Evolutionary conservation across 1,140 invertebrate genomes (phyloP), one percentile per base, ranked within the genome.

Genomic region (Steinernema feltiae): DNA sequence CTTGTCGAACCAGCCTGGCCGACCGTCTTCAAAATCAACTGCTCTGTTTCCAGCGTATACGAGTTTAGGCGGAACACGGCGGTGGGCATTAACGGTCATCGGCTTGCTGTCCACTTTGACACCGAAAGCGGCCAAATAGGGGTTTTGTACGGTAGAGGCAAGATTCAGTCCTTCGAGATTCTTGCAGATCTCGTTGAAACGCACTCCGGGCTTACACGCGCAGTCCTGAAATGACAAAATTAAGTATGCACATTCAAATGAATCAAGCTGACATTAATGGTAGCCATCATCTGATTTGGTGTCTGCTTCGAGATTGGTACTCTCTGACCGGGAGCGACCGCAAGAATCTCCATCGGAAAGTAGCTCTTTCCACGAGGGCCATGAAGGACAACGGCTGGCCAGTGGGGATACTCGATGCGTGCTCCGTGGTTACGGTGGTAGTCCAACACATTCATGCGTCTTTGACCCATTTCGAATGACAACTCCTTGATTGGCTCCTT

Each of bases 281-380:
- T 63, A 3, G 12, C 53, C 2, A 3, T 27, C 53, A 63, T 63
- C 35, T 48, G 73, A 27, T 71, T 18, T 2, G 48, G 48, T 7
- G 31, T 69, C 35, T 72, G 73, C 73, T 74, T 74, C 7, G 29
- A 32, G n/a, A 70, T 74, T n/a, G 73, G 73, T 24, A 74, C 73
- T 1, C 73, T 2, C 35, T 74, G 73, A n/a, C 69, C 29, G 1
- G 21, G 73, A 15, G 63, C 27, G 24, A 74, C 73, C 29, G 3
- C 27, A 1, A 74, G 73, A 2, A 74, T 17, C 21, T 74, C 73
- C 69, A 74, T 71, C 27, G 73, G 73, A 29, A 70, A 74, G 63
- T 41, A 30, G 15, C 29, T 74, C 2, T 72, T 72, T 27, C 21
- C 53, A 24, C 73, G 7, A 27, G 53, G 53, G 15, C 53, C 53